phyloP scores from a whole-genome alignment of 2,113 vertebrate species.

The Halichoerus grypus region DNA sequence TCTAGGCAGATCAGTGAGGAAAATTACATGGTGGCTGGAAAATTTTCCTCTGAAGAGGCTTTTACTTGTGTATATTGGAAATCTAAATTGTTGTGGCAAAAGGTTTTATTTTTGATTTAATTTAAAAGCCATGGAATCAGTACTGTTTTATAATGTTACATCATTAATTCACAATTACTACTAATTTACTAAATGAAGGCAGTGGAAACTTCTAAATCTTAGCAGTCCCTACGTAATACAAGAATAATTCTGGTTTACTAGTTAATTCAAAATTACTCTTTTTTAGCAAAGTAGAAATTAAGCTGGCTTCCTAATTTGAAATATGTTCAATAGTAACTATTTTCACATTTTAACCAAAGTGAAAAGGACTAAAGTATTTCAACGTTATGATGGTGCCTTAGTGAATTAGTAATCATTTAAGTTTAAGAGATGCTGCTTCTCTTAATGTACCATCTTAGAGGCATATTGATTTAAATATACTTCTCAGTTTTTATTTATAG shows the following conservation, averaged over 20 bases:
- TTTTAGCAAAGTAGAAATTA: constrained; percentile 40
- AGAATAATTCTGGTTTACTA: constrained; percentile 5
- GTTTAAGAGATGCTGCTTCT: background rate
- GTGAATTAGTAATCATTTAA: constrained; percentile 39
- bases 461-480: background rate
- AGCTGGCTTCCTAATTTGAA: constrained; percentile 3
- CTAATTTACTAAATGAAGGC: constrained; percentile 10
- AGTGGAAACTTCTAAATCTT: constrained; percentile 7
- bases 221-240: background rate
- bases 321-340: background rate
- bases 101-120: constrained; percentile 24
- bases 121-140: constrained; percentile 8
- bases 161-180: constrained; percentile 28
- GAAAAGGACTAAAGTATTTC: background rate
- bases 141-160: background rate
- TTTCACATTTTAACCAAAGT: constrained; percentile 38
- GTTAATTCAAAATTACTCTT: constrained; percentile 6
- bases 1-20: background rate
- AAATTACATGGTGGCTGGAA: constrained; percentile 20
- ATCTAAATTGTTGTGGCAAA: constrained; percentile 17
- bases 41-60: constrained; percentile 9
- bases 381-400: background rate
- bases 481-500: constrained; percentile 13
- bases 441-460: constrained; percentile 3
- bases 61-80: constrained; percentile 48